phyloP scores from a whole-genome alignment of 2,113 vertebrate genomes.

The Riparia riparia region DNA sequence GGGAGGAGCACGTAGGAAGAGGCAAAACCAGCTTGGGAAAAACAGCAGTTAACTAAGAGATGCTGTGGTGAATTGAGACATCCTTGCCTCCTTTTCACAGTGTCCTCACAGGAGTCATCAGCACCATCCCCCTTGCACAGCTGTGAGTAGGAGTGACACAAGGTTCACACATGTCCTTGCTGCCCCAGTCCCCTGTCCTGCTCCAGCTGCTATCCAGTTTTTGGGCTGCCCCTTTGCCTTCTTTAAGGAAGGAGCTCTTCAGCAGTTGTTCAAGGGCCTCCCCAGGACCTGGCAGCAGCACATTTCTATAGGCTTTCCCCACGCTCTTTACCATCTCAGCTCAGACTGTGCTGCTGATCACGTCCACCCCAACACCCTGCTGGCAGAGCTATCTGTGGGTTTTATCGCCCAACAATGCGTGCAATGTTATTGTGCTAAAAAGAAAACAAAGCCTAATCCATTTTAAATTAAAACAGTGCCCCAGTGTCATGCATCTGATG shows the following conservation, averaged over 20 bases:
- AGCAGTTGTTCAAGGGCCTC: not conserved
- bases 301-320: not conserved
- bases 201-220: not conserved
- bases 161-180: not conserved
- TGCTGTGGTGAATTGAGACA: not conserved
- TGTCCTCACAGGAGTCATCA: not conserved
- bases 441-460: slow-evolving; percentile 69
- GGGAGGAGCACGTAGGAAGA: not conserved
- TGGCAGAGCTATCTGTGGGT: slow-evolving; percentile 46
- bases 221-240: not conserved
- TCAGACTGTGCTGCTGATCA: slow-evolving; percentile 29
- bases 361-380: slow-evolving; percentile 1
- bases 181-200: not conserved
- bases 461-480: slow-evolving; percentile 71
- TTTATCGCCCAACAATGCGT: slow-evolving; percentile 67
- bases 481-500: slow-evolving; percentile 38
- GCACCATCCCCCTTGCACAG: not conserved
- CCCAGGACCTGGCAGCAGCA: not conserved
- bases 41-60: not conserved
- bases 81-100: not conserved
- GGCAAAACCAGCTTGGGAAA: not conserved
- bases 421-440: slow-evolving; percentile 65
- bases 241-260: not conserved
- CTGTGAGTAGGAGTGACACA: not conserved
- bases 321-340: accelerated